These are phyloP conservation scores for Dasysyrphus tricinctus DNA, from an alignment of 2,888 invertebrate genomes.

Conservation along the genomic window DNA sequence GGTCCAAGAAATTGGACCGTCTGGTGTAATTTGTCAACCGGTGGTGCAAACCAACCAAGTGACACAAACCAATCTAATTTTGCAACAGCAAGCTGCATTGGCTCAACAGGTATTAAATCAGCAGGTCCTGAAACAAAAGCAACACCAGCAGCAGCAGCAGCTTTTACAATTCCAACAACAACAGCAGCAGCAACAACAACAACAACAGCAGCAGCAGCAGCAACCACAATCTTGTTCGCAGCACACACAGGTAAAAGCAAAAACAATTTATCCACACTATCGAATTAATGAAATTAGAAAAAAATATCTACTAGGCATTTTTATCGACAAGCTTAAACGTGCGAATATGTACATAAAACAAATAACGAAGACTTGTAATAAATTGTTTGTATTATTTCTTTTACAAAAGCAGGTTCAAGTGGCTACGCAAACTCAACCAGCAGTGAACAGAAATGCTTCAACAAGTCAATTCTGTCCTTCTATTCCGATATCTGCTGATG, in stretches of 20 bases:
- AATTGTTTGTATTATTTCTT: conserved; percentile 34
- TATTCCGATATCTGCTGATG: conserved; percentile 77
- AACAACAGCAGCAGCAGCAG: conserved; percentile 76
- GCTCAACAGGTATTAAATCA: conserved; percentile 79
- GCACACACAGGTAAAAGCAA: conserved; percentile 77
- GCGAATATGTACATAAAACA: background rate
- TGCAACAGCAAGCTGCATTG: conserved; percentile 80
- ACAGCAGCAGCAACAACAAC: conserved; percentile 78
- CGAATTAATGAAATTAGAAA: background rate
- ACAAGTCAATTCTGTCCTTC: conserved; percentile 79
- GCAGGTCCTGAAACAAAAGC: conserved; percentile 80
- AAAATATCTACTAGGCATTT: conserved; percentile 3
- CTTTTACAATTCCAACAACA: conserved; percentile 30
- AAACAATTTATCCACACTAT: background rate
- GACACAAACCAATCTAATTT: conserved; percentile 80
- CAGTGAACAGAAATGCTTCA: conserved; percentile 78
- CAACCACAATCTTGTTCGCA: conserved; percentile 73
- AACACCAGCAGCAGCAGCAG: conserved; percentile 79
- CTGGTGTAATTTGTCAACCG: conserved; percentile 75
- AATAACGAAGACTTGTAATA: background rate
- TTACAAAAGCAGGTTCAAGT: conserved; percentile 86
- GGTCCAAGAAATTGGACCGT: conserved; percentile 62
- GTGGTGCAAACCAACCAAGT: conserved; percentile 80
- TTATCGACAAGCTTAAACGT: background rate
- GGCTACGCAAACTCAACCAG: conserved; percentile 86